Conservation (phyloP, 2,113 vertebrate genomes). For the Symphodus melops region DNA sequence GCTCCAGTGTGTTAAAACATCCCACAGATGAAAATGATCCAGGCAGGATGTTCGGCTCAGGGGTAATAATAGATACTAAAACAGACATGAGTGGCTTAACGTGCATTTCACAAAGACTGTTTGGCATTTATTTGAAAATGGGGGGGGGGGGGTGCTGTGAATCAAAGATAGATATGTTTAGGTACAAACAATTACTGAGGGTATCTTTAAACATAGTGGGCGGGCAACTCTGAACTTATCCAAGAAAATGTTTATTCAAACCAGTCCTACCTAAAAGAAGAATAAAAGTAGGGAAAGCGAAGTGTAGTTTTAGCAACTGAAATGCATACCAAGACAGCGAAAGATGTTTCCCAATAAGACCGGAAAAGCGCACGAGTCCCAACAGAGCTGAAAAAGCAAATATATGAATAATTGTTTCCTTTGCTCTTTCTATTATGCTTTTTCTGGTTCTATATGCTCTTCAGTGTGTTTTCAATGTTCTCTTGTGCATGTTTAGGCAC, state of each 20-base stretch:
- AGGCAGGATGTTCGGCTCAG: slow-evolving; percentile 40
- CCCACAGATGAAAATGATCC: slow-evolving; percentile 52
- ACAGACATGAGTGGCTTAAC: slow-evolving; percentile 9
- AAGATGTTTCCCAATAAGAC: background rate
- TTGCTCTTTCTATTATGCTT: too few relatives aligned
- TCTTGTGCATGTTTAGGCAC: too few relatives aligned
- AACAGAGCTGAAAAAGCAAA: too few relatives aligned
- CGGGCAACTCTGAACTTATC: background rate
- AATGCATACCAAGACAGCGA: background rate
- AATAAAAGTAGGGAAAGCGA: background rate
- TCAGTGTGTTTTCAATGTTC: too few relatives aligned
- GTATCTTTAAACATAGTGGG: background rate
- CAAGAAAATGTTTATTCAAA: background rate
- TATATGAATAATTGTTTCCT: too few relatives aligned
- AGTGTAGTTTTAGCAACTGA: background rate
- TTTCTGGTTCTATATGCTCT: too few relatives aligned
- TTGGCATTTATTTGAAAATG: background rate
- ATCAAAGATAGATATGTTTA: background rate
- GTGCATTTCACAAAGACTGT: slow-evolving; percentile 8
- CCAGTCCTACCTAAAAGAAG: background rate
- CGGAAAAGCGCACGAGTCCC: background rate
- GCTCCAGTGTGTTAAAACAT: slow-evolving; percentile 36
- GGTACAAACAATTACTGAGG: background rate
- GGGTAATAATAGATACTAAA: slow-evolving; percentile 40
- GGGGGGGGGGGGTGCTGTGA: background rate